phyloP scores from a whole-genome alignment of 2,888 invertebrate genomes.

The Chloroclysta siterata region DNA sequence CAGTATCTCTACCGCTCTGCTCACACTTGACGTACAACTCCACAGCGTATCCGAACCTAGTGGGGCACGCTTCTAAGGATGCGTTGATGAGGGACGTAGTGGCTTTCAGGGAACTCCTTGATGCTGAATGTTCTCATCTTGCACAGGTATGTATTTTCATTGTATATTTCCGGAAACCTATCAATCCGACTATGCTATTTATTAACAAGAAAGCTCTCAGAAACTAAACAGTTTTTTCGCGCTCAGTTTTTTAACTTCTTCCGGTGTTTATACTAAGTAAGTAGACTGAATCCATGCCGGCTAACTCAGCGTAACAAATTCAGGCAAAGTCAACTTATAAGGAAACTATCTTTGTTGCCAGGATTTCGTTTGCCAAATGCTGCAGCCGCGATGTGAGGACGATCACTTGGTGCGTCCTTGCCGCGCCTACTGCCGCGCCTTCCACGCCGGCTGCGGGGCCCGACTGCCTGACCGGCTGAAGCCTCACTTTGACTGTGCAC shows the following conservation, averaged over 20 bases:
- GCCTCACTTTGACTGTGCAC: slow-evolving; percentile 90
- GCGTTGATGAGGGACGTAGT: slow-evolving; percentile 90
- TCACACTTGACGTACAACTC: slow-evolving; percentile 89
- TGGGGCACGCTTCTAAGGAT: slow-evolving; percentile 87
- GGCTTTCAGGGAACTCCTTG: slow-evolving; percentile 93
- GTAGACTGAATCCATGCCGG: background rate
- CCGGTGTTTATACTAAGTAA: slow-evolving; percentile 1
- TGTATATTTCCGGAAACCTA: background rate
- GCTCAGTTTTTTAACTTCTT: background rate
- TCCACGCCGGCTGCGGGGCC: slow-evolving; percentile 92
- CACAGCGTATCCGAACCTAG: slow-evolving; percentile 93
- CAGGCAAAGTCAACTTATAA: background rate
- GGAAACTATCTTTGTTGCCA: slow-evolving; percentile 37
- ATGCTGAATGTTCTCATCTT: slow-evolving; percentile 94
- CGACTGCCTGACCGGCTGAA: slow-evolving; percentile 89
- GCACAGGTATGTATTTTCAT: slow-evolving; percentile 84
- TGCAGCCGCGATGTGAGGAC: slow-evolving; percentile 91
- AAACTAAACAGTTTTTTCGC: background rate
- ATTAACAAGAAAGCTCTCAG: background rate
- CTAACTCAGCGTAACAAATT: background rate
- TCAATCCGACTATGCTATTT: background rate
- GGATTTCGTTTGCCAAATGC: slow-evolving; percentile 94
- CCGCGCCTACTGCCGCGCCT: slow-evolving; percentile 93
- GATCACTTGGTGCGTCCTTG: slow-evolving; percentile 89
- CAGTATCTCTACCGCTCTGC: slow-evolving; percentile 88